A percentile compares a stretch with the other conserved stretches of the same genome.
These are phyloP conservation scores for Buceros bicornis DNA, from an alignment of 2,797 vertebrate genomes.

Conservation along the genomic window DNA sequence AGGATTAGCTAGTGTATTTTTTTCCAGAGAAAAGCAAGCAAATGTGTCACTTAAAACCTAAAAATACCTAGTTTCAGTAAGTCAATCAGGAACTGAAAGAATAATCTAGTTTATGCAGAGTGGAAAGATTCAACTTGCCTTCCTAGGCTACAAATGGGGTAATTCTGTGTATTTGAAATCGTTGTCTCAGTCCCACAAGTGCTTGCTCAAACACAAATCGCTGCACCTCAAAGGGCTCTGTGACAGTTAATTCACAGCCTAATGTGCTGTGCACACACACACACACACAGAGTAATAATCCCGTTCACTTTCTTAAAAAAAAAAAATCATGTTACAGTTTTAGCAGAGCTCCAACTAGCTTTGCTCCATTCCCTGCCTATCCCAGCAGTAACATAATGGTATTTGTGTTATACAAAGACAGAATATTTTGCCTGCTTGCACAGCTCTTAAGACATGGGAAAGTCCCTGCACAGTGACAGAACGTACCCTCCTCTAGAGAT, in stretches of 20 bases:
- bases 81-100: background rate
- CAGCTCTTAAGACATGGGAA: background rate
- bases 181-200: background rate
- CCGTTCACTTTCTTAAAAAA: background rate
- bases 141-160: background rate
- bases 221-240: background rate
- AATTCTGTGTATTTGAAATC: background rate
- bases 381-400: fast-evolving
- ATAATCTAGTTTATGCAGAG: background rate
- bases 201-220: background rate
- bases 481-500: background rate
- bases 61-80: background rate
- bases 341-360: background rate
- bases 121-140: background rate
- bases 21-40: slow-evolving; percentile 1
- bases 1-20: background rate
- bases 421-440: background rate
- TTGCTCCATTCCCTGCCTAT: background rate
- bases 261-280: fast-evolving
- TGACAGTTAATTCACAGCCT: background rate
- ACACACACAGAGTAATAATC: background rate
- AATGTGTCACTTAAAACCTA: background rate
- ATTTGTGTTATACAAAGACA: background rate
- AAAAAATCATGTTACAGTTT: background rate
- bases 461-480: background rate